A percentile compares a stretch with the other conserved stretches of the same genome.
Conservation (phyloP, 2,888 invertebrate species). For the Mamestra brassicae region DNA sequence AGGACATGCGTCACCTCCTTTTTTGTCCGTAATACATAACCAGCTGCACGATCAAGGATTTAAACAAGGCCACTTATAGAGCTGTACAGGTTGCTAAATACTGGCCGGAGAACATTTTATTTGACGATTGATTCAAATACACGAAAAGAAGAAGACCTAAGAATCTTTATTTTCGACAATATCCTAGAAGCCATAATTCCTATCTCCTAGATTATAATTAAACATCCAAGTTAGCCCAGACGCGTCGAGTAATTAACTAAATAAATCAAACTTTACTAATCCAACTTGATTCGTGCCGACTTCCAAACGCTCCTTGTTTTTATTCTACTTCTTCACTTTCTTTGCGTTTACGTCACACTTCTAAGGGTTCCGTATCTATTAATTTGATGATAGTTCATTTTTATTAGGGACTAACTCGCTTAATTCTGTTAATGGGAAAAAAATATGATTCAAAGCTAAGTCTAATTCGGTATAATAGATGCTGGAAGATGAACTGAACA, state of each 20-base stretch:
- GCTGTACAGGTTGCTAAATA: no score
- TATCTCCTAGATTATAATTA: slow-evolving; percentile 46
- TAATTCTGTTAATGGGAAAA: not conserved
- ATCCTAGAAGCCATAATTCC: slow-evolving; percentile 1
- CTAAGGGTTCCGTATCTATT: slow-evolving; percentile 5
- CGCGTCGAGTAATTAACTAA: slow-evolving; percentile 64
- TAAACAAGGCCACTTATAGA: no score
- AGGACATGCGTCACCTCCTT: no score
- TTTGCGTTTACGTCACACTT: slow-evolving; percentile 27
- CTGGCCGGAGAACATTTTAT: no score
- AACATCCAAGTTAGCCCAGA: slow-evolving; percentile 33
- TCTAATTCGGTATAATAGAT: no score
- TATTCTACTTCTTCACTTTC: slow-evolving; percentile 56
- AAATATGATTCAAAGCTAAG: no score
- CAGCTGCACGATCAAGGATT: no score
- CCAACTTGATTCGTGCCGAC: slow-evolving; percentile 62
- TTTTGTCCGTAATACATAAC: no score
- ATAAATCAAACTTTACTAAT: slow-evolving; percentile 71
- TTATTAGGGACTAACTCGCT: not conserved
- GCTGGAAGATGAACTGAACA: no score
- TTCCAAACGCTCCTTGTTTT: slow-evolving; percentile 55
- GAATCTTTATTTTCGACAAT: not conserved
- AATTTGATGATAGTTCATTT: not conserved
- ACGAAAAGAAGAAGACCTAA: no score
- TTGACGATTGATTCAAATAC: no score